These are phyloP conservation scores for Hanleya hanleyi DNA, from an alignment of 2,888 invertebrate genomes.

Conservation along the genomic window DNA sequence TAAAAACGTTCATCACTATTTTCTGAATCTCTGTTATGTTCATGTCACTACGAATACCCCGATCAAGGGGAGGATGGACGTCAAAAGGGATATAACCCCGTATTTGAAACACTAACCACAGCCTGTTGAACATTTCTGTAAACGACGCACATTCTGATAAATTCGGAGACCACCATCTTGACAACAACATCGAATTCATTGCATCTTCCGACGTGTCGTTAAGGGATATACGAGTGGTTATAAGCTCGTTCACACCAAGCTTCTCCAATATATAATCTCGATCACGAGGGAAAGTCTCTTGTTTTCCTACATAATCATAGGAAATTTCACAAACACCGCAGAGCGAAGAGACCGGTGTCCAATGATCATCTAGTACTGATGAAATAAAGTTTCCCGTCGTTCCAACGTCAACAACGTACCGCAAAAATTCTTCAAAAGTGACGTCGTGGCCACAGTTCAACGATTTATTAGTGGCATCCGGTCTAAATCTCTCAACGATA, in stretches of 20 bases:
- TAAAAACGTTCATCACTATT: background rate
- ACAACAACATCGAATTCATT: background rate
- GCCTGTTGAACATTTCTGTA: background rate
- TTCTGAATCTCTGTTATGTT: background rate
- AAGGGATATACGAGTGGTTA: background rate
- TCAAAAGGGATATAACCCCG: background rate
- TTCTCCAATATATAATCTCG: conserved; percentile 32
- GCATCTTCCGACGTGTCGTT: background rate
- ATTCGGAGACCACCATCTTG: background rate
- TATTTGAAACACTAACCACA: conserved; percentile 2
- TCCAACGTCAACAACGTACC: conserved; percentile 24
- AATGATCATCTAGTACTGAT: conserved; percentile 43
- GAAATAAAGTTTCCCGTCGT: background rate
- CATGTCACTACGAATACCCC: background rate
- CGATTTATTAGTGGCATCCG: conserved; percentile 10
- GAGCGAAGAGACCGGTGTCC: conserved; percentile 42
- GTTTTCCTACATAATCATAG: conserved; percentile 40
- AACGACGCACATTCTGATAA: background rate
- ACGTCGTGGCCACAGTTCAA: conserved; percentile 46
- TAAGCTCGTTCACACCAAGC: background rate
- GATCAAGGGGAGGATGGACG: background rate
- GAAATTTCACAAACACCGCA: conserved; percentile 48
- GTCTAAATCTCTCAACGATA: conserved; percentile 23
- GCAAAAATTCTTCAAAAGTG: conserved; percentile 48
- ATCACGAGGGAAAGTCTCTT: conserved; percentile 45